Evolutionary conservation across 1,140 invertebrate genomes (phyloP).

Genomic region (Pachyrhynchus sulphureomaculatus): DNA sequence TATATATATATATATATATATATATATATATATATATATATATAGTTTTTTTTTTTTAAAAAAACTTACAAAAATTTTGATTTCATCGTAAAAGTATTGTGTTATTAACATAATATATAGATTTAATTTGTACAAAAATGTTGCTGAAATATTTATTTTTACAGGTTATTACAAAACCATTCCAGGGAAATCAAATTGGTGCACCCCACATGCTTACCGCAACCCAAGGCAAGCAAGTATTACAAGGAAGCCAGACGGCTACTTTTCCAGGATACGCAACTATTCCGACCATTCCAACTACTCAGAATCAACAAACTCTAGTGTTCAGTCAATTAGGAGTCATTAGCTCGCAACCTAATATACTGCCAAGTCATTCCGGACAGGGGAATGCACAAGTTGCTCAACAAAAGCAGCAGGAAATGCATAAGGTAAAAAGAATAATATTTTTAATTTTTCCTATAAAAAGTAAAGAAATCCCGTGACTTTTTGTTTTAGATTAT

Average conservation of each 20-base stretch:
- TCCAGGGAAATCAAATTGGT: constrained; percentile 73
- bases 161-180: constrained; percentile 78
- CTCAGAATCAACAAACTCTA: constrained; percentile 72
- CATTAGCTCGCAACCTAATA: constrained; percentile 70
- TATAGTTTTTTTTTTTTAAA: no score
- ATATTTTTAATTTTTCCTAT: no score
- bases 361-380: constrained; percentile 57
- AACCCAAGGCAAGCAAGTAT: constrained; percentile 66
- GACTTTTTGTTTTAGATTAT: no score
- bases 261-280: constrained; percentile 69
- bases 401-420: constrained; percentile 52
- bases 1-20: no score
- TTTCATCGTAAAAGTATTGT: no score
- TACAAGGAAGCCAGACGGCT: constrained; percentile 60
- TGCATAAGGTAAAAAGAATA: constrained; percentile 43
- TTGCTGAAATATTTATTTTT: no score
- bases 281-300: constrained; percentile 75
- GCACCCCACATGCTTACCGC: constrained; percentile 75
- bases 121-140: no score
- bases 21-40: no score
- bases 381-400: constrained; percentile 46
- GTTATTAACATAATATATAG: no score
- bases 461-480: no score
- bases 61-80: no score
- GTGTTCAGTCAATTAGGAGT: constrained; percentile 78